These are phyloP conservation scores for Siniperca chuatsi DNA, from an alignment of 2,113 vertebrate genomes.

Conservation along the genomic window DNA sequence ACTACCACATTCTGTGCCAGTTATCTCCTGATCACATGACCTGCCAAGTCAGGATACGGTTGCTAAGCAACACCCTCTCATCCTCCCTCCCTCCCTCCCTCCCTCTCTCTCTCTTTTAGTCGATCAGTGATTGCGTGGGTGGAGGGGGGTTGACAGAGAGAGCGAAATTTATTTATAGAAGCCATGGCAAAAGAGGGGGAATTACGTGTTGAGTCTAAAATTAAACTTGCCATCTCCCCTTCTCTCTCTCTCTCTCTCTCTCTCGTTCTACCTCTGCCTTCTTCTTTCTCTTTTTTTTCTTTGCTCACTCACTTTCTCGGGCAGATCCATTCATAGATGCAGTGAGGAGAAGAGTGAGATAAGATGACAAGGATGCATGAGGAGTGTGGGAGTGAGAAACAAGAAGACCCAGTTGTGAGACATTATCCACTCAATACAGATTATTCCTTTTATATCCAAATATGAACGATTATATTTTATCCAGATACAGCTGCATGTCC, in stretches of 20 bases:
- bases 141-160: background rate
- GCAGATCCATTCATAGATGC: conserved; percentile 71
- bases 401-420: conserved; percentile 10
- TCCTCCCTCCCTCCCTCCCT: background rate
- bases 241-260: conserved; percentile 16
- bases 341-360: conserved; percentile 36
- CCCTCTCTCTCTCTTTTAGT: conserved; percentile 19
- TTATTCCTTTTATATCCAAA: background rate
- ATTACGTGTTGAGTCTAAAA: conserved; percentile 72
- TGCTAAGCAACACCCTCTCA: conserved; percentile 67
- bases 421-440: background rate
- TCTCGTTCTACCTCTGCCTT: background rate
- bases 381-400: conserved; percentile 25
- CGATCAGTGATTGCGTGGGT: conserved; percentile 45
- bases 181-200: conserved; percentile 45
- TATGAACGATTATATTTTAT: background rate
- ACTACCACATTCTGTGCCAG: conserved; percentile 50
- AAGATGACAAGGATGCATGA: conserved; percentile 25
- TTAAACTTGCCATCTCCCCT: conserved; percentile 57
- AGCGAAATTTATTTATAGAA: conserved; percentile 73
- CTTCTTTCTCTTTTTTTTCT: background rate
- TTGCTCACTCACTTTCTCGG: background rate
- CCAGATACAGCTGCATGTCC: background rate
- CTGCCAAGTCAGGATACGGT: conserved; percentile 65
- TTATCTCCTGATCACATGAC: conserved; percentile 58